These are phyloP conservation scores for Pangasius macronema DNA, from an alignment of 2,797 vertebrate species.

Conservation along the genomic window DNA sequence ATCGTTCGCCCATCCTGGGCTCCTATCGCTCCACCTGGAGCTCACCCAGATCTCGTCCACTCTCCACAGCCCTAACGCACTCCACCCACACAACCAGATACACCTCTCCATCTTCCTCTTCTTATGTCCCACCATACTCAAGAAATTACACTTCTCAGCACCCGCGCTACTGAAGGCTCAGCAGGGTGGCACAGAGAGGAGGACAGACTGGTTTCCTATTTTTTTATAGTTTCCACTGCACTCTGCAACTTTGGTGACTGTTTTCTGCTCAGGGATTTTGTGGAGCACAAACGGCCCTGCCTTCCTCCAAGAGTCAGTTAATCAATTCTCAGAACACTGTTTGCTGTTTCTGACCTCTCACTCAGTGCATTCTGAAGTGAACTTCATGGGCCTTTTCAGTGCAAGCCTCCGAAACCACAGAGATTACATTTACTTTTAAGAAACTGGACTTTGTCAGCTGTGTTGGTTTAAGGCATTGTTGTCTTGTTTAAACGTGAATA, in stretches of 20 bases:
- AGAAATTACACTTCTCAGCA: constrained; percentile 79
- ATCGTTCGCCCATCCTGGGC: constrained; percentile 64
- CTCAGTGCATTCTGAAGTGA: constrained; percentile 9
- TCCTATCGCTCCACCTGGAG: constrained; percentile 66
- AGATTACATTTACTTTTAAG: constrained; percentile 27
- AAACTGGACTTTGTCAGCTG: constrained; percentile 14
- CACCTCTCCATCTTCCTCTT: constrained; percentile 61
- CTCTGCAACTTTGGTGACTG: constrained; percentile 70
- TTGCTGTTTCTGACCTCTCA: constrained; percentile 19
- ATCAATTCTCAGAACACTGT: constrained; percentile 61
- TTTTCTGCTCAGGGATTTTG: constrained; percentile 76
- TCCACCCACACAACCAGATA: constrained; percentile 63
- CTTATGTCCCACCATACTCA: constrained; percentile 71
- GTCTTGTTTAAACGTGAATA: constrained; percentile 25
- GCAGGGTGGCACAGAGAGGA: constrained; percentile 84
- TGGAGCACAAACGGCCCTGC: constrained; percentile 60
- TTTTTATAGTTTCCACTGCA: constrained; percentile 63
- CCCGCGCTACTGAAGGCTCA: constrained; percentile 79
- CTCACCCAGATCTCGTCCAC: constrained; percentile 52
- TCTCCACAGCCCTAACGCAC: constrained; percentile 59
- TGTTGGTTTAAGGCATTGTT: constrained; percentile 17
- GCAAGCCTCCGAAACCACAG: constrained; percentile 32
- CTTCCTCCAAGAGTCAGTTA: constrained; percentile 68
- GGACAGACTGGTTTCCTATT: constrained; percentile 70
- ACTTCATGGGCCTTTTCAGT: constrained; percentile 29